phyloP scores from a whole-genome alignment of 1,140 invertebrate genomes.

The Zaprionus taronus region DNA sequence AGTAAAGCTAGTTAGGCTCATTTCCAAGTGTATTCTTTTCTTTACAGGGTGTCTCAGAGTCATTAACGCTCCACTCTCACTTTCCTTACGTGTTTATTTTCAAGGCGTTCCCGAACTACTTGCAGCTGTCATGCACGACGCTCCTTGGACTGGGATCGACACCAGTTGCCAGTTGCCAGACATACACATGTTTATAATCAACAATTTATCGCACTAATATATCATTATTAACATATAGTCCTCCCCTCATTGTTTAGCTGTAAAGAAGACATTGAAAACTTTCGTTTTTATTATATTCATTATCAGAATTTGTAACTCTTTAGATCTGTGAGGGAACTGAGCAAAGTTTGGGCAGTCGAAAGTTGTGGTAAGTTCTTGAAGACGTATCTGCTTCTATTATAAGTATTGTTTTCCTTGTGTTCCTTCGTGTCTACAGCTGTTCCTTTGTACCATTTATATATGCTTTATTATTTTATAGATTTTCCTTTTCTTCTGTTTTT shows the following conservation, averaged over 20 bases:
- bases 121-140: conserved; percentile 40
- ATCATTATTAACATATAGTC: conserved; percentile 8
- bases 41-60: not conserved
- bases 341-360: not conserved
- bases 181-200: conserved; percentile 41
- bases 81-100: conserved; percentile 2
- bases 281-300: not conserved
- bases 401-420: not conserved
- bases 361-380: not conserved
- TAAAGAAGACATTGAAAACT: not conserved
- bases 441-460: not conserved
- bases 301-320: not conserved
- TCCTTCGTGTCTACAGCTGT: not conserved
- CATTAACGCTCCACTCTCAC: not conserved
- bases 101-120: conserved; percentile 18
- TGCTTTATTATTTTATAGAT: not conserved
- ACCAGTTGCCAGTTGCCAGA: not conserved
- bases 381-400: not conserved
- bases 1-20: fast-evolving
- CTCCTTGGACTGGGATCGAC: conserved; percentile 8
- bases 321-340: not conserved
- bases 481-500: not conserved
- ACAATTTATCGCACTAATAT: conserved; percentile 22
- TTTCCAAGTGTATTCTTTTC: not conserved
- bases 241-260: not conserved